Evolutionary conservation across 2,113 vertebrate species (phyloP), one percentile per base, ranked within the genome.

Genomic region (Psilopogon haemacephalus): DNA sequence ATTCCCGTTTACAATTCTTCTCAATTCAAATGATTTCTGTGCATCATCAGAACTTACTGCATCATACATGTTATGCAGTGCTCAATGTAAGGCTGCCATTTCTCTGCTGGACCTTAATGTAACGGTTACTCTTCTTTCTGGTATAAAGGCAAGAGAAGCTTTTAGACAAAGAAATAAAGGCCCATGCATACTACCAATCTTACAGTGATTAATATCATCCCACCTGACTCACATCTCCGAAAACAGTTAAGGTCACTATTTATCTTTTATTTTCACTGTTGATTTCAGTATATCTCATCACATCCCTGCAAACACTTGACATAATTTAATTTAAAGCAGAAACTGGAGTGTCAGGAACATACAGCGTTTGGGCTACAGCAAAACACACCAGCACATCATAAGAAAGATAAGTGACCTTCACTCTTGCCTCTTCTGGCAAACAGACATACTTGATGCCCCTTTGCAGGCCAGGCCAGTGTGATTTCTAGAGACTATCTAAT

Each of bases 151-250:
- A 16, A 65, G 21, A 89, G 76, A 91, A 91, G 79, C 87, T 96
- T 78, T 88, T 75, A 95, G 73, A 96, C 93, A 94, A 93, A 95
- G 85, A 93, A 94, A 95, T 83, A 93, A 91, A 94, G 50, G 90
- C 59, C 87, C 86, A 46, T 6, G n/a, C 42, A 58, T 46, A 75
- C 77, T 62, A 81, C 5, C 11, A 64, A 86, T 78, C 81, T 76
- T 33, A 78, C 62, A 79, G 87, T 38, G 42, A 79, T 95, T 91
- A 90, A 48, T 85, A 93, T 46, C 65, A 83, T 24, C 32, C 42
- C 42, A 81, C 63, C 83, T 56, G 82, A 74, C 65, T 83, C 88
- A 70, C 46, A 82, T 46, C 65, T 78, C 92, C 73, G 80, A 84
- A 92, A 93, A 88, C 19, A 90, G 77, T 73, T 95, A 88, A 76